Conservation (phyloP, 2,797 vertebrate species). For the Danio choprae region DNA sequence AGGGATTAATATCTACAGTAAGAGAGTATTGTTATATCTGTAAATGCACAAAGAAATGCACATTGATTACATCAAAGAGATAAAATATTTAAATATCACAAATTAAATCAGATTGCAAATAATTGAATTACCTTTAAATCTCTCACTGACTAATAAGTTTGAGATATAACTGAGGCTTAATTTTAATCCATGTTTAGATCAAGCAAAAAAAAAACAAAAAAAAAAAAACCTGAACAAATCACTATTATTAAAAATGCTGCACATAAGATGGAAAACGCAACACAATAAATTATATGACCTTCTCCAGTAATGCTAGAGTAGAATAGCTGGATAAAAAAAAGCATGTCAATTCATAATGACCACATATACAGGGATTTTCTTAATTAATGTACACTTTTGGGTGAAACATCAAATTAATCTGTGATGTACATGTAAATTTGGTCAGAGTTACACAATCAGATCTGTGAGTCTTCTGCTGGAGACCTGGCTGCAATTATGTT, state of each 20-base stretch:
- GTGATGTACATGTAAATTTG: conserved; percentile 12
- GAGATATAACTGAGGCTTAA: too few species aligned
- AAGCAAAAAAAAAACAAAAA: too few species aligned
- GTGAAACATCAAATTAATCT: neutral
- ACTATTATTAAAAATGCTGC: too few species aligned
- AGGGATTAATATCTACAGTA: neutral
- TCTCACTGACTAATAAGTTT: neutral
- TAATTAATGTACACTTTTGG: too few species aligned
- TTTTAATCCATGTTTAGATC: too few species aligned
- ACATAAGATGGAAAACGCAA: too few species aligned
- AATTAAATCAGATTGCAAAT: neutral
- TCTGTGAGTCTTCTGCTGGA: neutral
- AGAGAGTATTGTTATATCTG: neutral
- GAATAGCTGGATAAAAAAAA: too few species aligned
- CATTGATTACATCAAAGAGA: neutral
- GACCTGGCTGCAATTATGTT: neutral
- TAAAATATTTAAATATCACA: neutral
- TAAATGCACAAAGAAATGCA: neutral
- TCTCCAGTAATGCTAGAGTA: too few species aligned
- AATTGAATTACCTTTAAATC: neutral
- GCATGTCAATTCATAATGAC: neutral
- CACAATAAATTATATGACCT: too few species aligned
- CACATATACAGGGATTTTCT: neutral
- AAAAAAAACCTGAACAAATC: too few species aligned
- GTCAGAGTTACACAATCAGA: conserved; percentile 14